These are phyloP conservation scores for Eriocheir sinensis DNA, from an alignment of 1,140 invertebrate genomes.

Conservation along the genomic window DNA sequence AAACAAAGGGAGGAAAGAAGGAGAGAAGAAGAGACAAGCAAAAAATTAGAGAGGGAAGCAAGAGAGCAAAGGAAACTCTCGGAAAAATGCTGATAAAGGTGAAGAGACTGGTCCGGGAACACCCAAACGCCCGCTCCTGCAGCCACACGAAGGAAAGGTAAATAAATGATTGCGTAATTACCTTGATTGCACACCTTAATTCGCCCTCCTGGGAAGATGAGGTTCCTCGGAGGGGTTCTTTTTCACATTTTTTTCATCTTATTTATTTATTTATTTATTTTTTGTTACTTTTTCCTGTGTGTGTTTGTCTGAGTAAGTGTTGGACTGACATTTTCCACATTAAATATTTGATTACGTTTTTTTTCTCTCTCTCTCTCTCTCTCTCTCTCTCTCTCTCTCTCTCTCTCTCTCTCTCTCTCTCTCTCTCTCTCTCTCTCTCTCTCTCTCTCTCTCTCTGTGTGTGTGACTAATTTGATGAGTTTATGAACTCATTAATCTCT, in stretches of 20 bases:
- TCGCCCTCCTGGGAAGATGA: not conserved
- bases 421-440: constrained; percentile 11
- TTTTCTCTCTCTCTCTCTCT: not conserved
- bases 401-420: constrained; percentile 4
- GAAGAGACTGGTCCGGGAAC: not conserved
- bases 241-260: not conserved
- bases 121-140: not conserved
- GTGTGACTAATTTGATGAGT: too few relatives aligned
- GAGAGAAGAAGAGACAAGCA: constrained; percentile 11
- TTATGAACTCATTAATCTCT: too few relatives aligned
- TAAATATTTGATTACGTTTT: not conserved
- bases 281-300: too few relatives aligned
- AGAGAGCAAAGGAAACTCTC: not conserved
- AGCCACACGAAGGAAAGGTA: not conserved
- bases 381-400: constrained; percentile 2
- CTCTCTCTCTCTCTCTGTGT: constrained; percentile 22
- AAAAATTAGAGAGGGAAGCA: not conserved
- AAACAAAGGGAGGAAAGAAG: not conserved
- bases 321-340: too few relatives aligned
- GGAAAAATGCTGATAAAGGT: not conserved
- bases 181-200: not conserved
- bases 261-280: too few relatives aligned
- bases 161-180: not conserved
- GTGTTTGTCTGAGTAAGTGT: too few relatives aligned
- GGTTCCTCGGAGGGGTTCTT: not conserved